phyloP scores from a whole-genome alignment of 2,113 vertebrate species.

The Mugil cephalus region DNA sequence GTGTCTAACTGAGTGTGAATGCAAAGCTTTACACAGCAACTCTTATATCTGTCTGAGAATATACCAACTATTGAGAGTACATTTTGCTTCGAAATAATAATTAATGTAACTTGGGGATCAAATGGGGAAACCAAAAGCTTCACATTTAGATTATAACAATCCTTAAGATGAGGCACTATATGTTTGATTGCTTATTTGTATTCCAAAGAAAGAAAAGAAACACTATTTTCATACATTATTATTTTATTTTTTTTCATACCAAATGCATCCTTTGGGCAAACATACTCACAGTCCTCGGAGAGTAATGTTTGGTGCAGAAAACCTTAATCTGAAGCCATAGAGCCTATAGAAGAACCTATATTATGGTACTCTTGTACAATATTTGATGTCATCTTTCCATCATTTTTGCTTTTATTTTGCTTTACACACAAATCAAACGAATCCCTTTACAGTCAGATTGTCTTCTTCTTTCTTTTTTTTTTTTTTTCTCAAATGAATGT shows the following conservation, averaged over 20 bases:
- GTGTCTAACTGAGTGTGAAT: constrained; percentile 9
- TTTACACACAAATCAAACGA: constrained; percentile 2
- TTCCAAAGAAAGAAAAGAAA: constrained; percentile 55
- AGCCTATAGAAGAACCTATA: constrained; percentile 58
- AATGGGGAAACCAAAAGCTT: not conserved
- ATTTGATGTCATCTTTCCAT: not conserved
- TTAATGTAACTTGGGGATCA: not conserved
- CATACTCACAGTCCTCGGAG: constrained; percentile 22
- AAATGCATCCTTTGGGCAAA: constrained; percentile 53
- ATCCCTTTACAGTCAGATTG: constrained; percentile 14
- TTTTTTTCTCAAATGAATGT: not conserved
- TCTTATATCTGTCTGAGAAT: not conserved
- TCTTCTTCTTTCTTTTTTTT: not conserved
- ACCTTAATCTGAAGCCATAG: constrained; percentile 65
- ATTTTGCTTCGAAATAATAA: constrained; percentile 2
- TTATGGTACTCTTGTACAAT: constrained; percentile 10
- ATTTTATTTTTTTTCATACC: constrained; percentile 48
- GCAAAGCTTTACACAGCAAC: not conserved
- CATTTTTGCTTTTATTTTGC: constrained; percentile 39
- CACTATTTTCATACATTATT: constrained; percentile 66
- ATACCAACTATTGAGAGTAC: constrained; percentile 3
- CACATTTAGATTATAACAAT: not conserved
- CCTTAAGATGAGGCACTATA: not conserved
- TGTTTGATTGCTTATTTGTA: constrained; percentile 16
- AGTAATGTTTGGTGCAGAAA: constrained; percentile 51